Base-by-base conservation (phyloP, 2,113 vertebrate species). In the Pangasianodon gigas region DNA sequence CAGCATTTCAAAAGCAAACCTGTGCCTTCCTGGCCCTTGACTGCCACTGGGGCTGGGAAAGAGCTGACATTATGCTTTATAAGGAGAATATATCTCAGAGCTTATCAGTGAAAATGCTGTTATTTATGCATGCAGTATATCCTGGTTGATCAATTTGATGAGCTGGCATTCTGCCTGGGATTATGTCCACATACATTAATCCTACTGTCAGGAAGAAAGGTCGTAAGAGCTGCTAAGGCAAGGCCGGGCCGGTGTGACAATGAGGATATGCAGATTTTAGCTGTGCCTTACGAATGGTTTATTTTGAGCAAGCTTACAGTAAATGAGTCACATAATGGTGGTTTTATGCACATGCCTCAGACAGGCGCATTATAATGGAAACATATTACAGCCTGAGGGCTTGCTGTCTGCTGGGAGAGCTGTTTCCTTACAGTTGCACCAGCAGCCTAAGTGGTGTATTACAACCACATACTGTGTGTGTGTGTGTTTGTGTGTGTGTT, bases 61-160 rank as follows among this genome's bases (percentile, higher is more conserved):
- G 37, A 77, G 65, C 58, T 84, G 80, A 84, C 83, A 51, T 65
- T 65, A 74, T 89, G 24, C 11, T 88, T 88, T 56, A 88, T 88
- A 52, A 69, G 54, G 18, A 65, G 46, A 67, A 71, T 74, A 67
- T 81, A 85, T 82, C 62, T 75, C 41, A 84, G 26, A 48, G 24
- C 58, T 67, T 89, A 84, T 87, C 71, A n/a, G 90, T 52, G 84
- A 56, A 75, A 82, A 60, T 84, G 80, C 88, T 88, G 87, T 81
- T 91, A 89, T 90, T 91, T 88, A 90, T 91, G 88, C 56, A 87
- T 58, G 77, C 79, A 71, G 87, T 67, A 84, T 87, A 86, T 89
- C 84, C 84, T 88, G 85, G 60, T 88, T 90, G 81, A 90, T 90
- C 87, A 74, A 88, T 90, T 80, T 89, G 89, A 92, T 89, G 89